phyloP scores from a whole-genome alignment of 37 sponge, comb jelly and placozoan genomes.

The Crambe crambe region DNA sequence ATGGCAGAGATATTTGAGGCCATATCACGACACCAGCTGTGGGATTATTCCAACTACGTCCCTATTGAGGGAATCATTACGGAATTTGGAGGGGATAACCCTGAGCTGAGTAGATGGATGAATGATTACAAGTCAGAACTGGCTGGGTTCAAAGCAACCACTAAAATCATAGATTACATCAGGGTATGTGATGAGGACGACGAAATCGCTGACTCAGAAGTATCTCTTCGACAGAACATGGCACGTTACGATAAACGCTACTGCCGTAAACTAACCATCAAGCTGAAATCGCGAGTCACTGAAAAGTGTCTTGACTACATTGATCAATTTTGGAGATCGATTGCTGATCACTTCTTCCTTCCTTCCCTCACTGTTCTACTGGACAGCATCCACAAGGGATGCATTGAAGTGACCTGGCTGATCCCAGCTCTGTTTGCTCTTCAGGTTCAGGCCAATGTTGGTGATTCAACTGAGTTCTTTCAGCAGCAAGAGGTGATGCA shows the following conservation, averaged over 20 bases:
- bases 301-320: neutral
- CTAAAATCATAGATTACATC: neutral
- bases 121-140: neutral
- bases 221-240: neutral
- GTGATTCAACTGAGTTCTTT: neutral
- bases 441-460: neutral
- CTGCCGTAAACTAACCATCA: neutral
- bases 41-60: neutral
- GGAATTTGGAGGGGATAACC: neutral
- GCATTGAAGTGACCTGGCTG: conserved; percentile 2
- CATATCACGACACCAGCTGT: neutral
- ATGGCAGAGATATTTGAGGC: neutral
- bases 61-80: neutral
- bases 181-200: neutral
- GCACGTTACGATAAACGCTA: neutral
- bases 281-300: neutral
- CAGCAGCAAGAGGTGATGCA: neutral
- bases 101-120: neutral
- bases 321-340: neutral
- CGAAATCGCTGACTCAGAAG: neutral
- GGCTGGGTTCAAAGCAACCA: neutral
- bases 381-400: neutral
- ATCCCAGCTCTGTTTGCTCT: neutral
- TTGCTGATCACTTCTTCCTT: neutral
- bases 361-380: neutral